Evolutionary conservation across 1,140 invertebrate genomes (phyloP), one percentile per base, ranked within the genome.

Genomic region (Halictus rubicundus): DNA sequence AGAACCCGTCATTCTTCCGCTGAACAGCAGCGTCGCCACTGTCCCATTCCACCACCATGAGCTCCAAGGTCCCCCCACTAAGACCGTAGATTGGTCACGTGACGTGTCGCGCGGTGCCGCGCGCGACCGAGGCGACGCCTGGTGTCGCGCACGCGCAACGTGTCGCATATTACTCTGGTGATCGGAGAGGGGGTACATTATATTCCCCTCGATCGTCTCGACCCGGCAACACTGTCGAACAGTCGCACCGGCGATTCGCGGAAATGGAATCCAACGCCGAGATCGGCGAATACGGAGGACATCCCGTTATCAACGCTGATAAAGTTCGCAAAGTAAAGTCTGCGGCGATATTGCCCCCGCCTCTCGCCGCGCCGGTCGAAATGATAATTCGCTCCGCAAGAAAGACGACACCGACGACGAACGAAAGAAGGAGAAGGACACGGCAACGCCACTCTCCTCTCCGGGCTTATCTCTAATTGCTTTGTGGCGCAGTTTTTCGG

Each of bases 271-370:
- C 54, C 54, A 9, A n/a, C 54, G 6, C 7, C n/a, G n/a, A 23
- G 21, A n/a, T n/a, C 6, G 66, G 27, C 60, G 66, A 77, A 61
- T 69, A 76, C 7, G 9, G 54, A 77, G 65, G 57, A 19, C 42
- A 25, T 37, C 23, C 16, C 23, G 64, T 68, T 75, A 75, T 75
- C 63, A 46, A 32, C 63, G 6, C 39, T 27, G 73, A 75, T 75
- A 66, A 75, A 66, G 19, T 57, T 25, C 39, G n/a, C 3, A 42
- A 59, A 46, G 73, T 46, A 75, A 75, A 75, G 49, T 75, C 63
- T 32, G 39, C 42, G 0, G 0, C 19, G 66, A 70, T 77, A 68
- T 14, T 25, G 25, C 16, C n/a, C n/a, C n/a, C n/a, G n/a, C n/a
- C n/a, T n/a, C n/a, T n/a, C n/a, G 42, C 0, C 6, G 32, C 2